Evolutionary conservation across 2,113 vertebrate genomes (phyloP), one percentile per base, ranked within the genome.

Genomic region (Callionymus lyra): DNA sequence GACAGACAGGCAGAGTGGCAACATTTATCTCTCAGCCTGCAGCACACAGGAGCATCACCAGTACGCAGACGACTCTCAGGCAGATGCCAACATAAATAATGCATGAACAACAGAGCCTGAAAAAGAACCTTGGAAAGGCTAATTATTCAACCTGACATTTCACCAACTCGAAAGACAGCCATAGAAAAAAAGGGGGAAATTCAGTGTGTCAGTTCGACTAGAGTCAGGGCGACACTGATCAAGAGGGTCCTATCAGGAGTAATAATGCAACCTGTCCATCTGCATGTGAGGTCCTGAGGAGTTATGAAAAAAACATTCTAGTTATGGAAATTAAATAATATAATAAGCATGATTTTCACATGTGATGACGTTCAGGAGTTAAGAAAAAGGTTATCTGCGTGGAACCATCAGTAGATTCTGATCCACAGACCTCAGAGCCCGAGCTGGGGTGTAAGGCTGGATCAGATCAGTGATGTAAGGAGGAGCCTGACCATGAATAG

Each of bases 1-100:
- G 57, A 63, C 44, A 44, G 47, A 59, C 36, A 12, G 32, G 50
- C 50, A 41, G 43, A 64, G 34, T 56, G 70, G 65, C 51, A 56
- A 56, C 55, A 27, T 72, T 53, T 54, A 60, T 63, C 31, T 9
- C 50, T 49, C 38, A 52, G 66, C 44, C 55, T 63, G 62, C 66
- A 58, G 61, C 41, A 38, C 47, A 51, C 49, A 71, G 50, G 33
- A 67, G 67, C 69, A 47, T 41, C 57, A 52, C 41, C 55, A 55
- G 63, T 32, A 61, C 47, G 58, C 58, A 73, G 54, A 64, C 63
- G 34, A 68, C 68, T 76, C 66, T 69, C 74, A 63, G 67, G 55
- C 76, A 74, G 76, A 82, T 78, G 72, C 76, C 56, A 72, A 52
- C 53, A 79, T 82, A 76, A 81, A 82, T 82, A 76, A 82, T 78